phyloP scores from a whole-genome alignment of 1,140 invertebrate species.

The Zaprionus camerounensis region DNA sequence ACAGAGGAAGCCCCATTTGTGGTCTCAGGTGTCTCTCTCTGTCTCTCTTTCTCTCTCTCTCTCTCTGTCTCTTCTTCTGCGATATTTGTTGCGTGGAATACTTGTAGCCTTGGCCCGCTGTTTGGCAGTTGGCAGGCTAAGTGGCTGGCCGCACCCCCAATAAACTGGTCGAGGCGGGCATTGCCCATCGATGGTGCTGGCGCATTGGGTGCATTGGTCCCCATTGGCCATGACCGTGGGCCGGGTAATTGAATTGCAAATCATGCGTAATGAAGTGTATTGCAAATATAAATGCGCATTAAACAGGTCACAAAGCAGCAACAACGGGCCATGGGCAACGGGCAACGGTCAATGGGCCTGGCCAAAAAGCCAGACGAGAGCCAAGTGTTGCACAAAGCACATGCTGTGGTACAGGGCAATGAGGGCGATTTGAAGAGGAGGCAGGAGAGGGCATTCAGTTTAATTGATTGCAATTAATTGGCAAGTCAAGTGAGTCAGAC shows the following conservation, averaged over 20 bases:
- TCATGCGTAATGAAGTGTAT: constrained; percentile 76
- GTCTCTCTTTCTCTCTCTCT: neutral
- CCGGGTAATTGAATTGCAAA: constrained; percentile 81
- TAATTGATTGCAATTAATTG: constrained; percentile 80
- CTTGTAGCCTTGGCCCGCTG: neutral
- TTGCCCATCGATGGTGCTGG: neutral
- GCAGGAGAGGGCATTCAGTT: constrained; percentile 25
- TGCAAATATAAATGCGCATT: constrained; percentile 66
- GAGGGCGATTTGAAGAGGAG: no score
- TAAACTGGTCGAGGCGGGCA: neutral
- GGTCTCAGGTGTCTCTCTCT: neutral
- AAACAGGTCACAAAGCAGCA: constrained; percentile 40
- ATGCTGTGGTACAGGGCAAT: neutral
- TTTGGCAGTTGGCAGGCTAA: neutral
- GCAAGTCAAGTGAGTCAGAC: constrained; percentile 36
- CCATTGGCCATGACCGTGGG: constrained; percentile 25
- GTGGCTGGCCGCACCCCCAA: neutral
- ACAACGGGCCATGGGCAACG: constrained; percentile 15
- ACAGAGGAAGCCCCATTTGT: constrained; percentile 1
- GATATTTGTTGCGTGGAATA: neutral
- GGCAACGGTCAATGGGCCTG: neutral
- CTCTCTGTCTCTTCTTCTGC: neutral
- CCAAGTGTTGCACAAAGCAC: neutral
- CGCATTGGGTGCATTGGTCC: neutral
- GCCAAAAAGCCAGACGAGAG: constrained; percentile 16